Base-by-base conservation (phyloP, 1,140 invertebrate genomes). In the Hydropsyche tenuis region DNA sequence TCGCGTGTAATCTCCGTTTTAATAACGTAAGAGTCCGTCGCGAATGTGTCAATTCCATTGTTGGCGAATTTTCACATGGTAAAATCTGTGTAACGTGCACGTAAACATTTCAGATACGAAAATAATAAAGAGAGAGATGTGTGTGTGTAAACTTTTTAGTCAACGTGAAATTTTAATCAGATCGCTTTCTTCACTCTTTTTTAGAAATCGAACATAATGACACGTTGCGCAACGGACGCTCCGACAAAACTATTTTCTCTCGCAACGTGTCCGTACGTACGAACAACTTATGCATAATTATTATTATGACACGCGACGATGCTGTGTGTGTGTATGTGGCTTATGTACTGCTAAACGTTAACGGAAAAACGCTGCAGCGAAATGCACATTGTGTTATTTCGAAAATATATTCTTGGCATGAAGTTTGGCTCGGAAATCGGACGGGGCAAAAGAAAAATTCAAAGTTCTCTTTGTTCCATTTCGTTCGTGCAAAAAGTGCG, bases 231-330 rank as follows among this genome's bases (percentile, higher is more conserved):
- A 60, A 60, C 22, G 22, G 20, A 60, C 56, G 23, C 56, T 56
- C 56, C 56, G 14, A 60, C 56, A 60, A 60, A 60, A 60, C 56
- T 60, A 60, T 60, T 60, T 60, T 60, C 56, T 60, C 56, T 60
- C 56, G 56, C 23, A 60, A 60, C 56, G 23, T 37, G 30, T n/a
- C n/a, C n/a, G n/a, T 37, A 37, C 30, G 9, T 60, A 60, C 56
- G 56, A 7, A 25, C 56, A 60, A 60, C 22, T 27, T 23, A 27
- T 60, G 56, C 56, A 60, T 60, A 60, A 60, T 60, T 60, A 60
- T 60, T 60, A n/a, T 60, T 25, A 60, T 60, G 14, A 60, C 22
- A 14, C 30, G 30, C 30, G 30, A 37, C 9, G 9, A 22, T 56
- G 20, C 22, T 11, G 16, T 48, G 16, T 18, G 2, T 48, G 14